phyloP scores from a whole-genome alignment of 2,888 invertebrate genomes.

The Mystacides longicornis region DNA sequence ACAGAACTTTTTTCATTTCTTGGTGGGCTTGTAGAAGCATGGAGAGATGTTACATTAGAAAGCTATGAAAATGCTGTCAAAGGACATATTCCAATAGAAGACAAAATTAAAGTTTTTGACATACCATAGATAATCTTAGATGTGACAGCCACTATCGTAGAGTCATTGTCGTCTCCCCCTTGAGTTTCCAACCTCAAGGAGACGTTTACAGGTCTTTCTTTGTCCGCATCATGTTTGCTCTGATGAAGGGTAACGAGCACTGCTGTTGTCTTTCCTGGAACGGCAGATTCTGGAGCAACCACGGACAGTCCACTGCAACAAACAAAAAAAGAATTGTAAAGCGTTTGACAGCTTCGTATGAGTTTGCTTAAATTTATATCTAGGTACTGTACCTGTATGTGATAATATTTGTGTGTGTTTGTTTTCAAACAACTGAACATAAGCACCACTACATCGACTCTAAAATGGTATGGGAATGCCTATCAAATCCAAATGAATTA shows the following conservation, averaged over 20 bases:
- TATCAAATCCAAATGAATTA: too few relatives aligned
- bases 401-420: neutral
- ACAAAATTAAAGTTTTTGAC: too few relatives aligned
- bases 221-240: constrained; percentile 3
- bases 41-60: too few relatives aligned
- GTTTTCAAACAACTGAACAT: neutral
- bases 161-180: constrained; percentile 37
- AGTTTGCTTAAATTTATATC: neutral
- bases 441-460: too few relatives aligned
- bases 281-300: constrained; percentile 58
- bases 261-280: constrained; percentile 58
- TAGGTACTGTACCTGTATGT: neutral
- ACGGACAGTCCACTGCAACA: constrained; percentile 56
- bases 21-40: too few relatives aligned
- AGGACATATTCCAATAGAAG: too few relatives aligned
- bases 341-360: neutral
- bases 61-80: too few relatives aligned
- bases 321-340: constrained; percentile 13
- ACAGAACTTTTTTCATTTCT: too few relatives aligned
- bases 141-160: constrained; percentile 41
- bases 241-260: constrained; percentile 56
- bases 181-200: constrained; percentile 51
- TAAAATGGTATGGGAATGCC: too few relatives aligned
- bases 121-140: constrained; percentile 46
- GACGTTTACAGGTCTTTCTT: constrained; percentile 47